These are phyloP conservation scores for Engraulis encrasicolus DNA, from an alignment of 2,113 vertebrate genomes.

Conservation along the genomic window DNA sequence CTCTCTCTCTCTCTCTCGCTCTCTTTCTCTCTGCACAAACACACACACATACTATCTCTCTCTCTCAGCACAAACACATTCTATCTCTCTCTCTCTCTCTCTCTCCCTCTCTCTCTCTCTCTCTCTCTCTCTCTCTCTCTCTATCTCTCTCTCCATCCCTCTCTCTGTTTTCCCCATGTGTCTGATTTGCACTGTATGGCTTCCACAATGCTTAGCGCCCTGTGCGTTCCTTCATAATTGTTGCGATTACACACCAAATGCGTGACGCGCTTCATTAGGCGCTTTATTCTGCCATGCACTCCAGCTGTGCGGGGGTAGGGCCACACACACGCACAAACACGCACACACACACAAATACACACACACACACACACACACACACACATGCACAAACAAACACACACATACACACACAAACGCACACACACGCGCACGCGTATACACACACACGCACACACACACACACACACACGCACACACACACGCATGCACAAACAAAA, in stretches of 20 bases:
- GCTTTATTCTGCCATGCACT: not conserved
- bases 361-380: not conserved
- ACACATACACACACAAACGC: not conserved
- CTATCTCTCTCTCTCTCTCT: no score
- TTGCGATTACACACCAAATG: not conserved
- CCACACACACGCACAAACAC: not conserved
- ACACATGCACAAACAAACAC: no score
- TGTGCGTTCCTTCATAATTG: not conserved
- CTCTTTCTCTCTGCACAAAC: no score
- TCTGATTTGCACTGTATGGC: not conserved
- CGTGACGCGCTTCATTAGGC: not conserved
- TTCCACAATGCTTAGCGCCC: not conserved
- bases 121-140: slow-evolving; percentile 3
- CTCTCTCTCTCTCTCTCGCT: not conserved
- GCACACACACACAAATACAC: not conserved
- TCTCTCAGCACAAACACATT: no score
- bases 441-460: not conserved
- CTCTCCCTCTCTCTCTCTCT: not conserved
- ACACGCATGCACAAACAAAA: no score
- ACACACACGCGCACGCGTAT: not conserved
- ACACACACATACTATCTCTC: no score
- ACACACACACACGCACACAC: not conserved
- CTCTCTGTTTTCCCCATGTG: not conserved
- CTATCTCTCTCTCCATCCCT: no score
- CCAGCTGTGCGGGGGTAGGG: not conserved